These are phyloP conservation scores for Verasper variegatus DNA, from an alignment of 2,113 vertebrate genomes.

Conservation along the genomic window DNA sequence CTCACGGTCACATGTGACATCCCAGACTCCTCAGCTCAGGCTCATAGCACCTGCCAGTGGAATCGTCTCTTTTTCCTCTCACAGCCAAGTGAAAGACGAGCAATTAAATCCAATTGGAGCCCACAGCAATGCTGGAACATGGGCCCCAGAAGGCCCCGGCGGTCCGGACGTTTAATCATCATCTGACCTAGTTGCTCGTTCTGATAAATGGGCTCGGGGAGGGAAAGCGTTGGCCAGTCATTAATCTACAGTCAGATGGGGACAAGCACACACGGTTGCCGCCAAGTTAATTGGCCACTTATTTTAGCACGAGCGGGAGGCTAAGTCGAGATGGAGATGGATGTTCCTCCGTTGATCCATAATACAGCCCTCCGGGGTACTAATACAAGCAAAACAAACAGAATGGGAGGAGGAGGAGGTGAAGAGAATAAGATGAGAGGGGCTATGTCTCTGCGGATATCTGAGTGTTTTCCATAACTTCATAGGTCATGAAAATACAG, in stretches of 20 bases:
- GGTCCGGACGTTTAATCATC: conserved; percentile 89
- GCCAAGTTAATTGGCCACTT: conserved; percentile 95
- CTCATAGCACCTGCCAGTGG: conserved; percentile 91
- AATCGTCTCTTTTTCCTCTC: conserved; percentile 85
- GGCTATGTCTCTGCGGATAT: conserved; percentile 32
- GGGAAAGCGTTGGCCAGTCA: conserved; percentile 89
- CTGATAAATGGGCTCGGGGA: conserved; percentile 93
- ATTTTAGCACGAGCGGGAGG: conserved; percentile 81
- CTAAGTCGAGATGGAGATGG: conserved; percentile 81
- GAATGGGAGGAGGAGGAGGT: conserved; percentile 44
- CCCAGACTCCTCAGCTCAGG: conserved; percentile 81
- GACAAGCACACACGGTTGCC: conserved; percentile 86
- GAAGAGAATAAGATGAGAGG: conserved; percentile 18
- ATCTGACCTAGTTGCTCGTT: conserved; percentile 89
- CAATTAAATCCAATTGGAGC: conserved; percentile 92
- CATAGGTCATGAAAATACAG: conserved; percentile 69
- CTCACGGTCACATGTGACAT: conserved; percentile 73
- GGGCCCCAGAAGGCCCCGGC: conserved; percentile 72
- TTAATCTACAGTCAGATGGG: conserved; percentile 95
- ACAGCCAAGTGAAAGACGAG: conserved; percentile 80
- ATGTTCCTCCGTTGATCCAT: conserved; percentile 82
- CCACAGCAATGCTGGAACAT: conserved; percentile 80
- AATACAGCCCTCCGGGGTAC: conserved; percentile 75
- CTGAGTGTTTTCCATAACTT: conserved; percentile 37
- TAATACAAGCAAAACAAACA: conserved; percentile 74